Evolutionary conservation across 2,888 invertebrate species (phyloP).

Genomic region (Nyleta sp.): DNA sequence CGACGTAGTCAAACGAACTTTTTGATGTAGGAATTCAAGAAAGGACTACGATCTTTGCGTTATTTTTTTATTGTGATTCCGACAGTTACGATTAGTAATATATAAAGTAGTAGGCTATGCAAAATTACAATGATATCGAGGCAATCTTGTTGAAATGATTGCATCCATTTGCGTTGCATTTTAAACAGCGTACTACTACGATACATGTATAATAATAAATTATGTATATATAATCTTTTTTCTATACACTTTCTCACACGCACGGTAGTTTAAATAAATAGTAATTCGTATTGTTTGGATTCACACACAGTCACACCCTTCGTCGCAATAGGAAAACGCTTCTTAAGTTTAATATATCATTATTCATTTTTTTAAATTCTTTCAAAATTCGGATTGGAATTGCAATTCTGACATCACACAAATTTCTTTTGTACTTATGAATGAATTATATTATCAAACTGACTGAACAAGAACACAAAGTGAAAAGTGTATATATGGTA

Average conservation of each 20-base stretch:
- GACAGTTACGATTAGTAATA: constrained; percentile 41
- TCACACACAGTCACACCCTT: constrained; percentile 39
- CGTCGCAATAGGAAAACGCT: constrained; percentile 41
- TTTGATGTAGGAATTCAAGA: too few relatives aligned
- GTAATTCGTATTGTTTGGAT: constrained; percentile 21
- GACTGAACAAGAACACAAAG: constrained; percentile 5
- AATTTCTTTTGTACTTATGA: constrained; percentile 51
- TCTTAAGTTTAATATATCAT: constrained; percentile 29
- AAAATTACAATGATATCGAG: constrained; percentile 9
- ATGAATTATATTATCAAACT: constrained; percentile 36
- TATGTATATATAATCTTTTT: constrained; percentile 13
- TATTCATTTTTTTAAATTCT: constrained; percentile 46
- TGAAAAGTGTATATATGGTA: too few relatives aligned
- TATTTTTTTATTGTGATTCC: constrained; percentile 18
- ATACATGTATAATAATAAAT: constrained; percentile 33
- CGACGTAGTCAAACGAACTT: too few relatives aligned
- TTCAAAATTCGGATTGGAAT: constrained; percentile 56
- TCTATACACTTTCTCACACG: constrained; percentile 9
- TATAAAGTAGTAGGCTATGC: constrained; percentile 14
- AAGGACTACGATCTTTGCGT: too few relatives aligned
- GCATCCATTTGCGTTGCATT: not conserved
- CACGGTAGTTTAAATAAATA: constrained; percentile 44
- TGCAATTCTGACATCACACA: constrained; percentile 45
- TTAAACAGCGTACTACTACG: constrained; percentile 16
- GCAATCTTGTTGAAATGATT: not conserved